phyloP scores from a whole-genome alignment of 2,888 invertebrate species.

The Sinotaia quadrata region DNA sequence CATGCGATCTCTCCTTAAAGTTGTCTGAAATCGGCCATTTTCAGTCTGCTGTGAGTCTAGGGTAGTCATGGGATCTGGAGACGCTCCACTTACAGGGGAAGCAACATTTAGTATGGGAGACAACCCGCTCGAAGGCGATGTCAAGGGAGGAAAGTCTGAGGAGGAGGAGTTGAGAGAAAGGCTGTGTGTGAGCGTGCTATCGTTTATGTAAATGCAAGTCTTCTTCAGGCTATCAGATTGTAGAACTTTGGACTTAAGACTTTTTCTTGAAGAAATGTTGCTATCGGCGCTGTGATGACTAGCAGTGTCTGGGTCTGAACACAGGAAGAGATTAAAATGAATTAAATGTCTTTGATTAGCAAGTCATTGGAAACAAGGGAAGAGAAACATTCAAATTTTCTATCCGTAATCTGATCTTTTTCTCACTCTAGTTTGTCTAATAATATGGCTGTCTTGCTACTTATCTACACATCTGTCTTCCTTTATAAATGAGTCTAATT shows the following conservation, averaged over 20 bases:
- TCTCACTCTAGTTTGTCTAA: too few relatives aligned
- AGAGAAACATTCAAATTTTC: too few relatives aligned
- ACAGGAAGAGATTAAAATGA: too few relatives aligned
- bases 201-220: conserved; percentile 2
- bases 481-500: too few relatives aligned
- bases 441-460: too few relatives aligned
- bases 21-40: neutral
- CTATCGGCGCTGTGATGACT: neutral
- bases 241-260: neutral
- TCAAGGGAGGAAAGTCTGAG: neutral
- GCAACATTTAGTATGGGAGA: neutral
- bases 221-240: conserved; percentile 8
- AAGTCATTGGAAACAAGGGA: too few relatives aligned
- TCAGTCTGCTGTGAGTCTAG: neutral
- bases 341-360: too few relatives aligned
- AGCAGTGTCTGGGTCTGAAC: neutral
- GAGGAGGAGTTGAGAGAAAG: neutral
- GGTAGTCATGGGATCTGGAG: neutral
- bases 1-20: neutral
- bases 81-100: neutral
- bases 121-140: neutral
- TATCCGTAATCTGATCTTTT: too few relatives aligned
- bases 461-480: too few relatives aligned
- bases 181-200: neutral
- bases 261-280: neutral